Evolutionary conservation across 1,140 invertebrate species (phyloP), one percentile per base, ranked within the genome.

Genomic region (Rhagoletis pomonella): DNA sequence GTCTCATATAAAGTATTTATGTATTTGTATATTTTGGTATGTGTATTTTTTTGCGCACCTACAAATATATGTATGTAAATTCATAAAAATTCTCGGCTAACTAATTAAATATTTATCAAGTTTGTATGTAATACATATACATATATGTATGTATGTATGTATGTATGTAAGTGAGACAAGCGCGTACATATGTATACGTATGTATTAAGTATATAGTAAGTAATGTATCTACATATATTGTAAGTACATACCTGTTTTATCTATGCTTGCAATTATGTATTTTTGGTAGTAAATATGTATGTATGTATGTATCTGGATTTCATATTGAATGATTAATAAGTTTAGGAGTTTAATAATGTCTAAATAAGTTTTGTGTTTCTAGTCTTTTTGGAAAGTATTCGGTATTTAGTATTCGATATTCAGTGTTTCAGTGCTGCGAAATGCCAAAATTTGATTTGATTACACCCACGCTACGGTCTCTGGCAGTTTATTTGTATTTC

Each of bases 41-140:
- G 29, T 86, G 5, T 42, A 44, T 86, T n/a, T 86, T 42, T 9
- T 39, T 86, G 55, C 17, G 29, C 59, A 62, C 59, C 17, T n/a
- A n/a, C n/a, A n/a, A n/a, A n/a, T n/a, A n/a, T n/a, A n/a, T n/a
- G n/a, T n/a, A n/a, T n/a, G n/a, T 19, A 64, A 85, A 62, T 86
- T 62, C 85, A 64, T 60, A 62, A 86, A 62, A 86, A 62, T 17
- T 42, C 6, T 86, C 59, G 19, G 14, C 50, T 69, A 69, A 87
- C 55, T 87, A 87, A 87, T 50, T 42, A 55, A 29, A 67, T 87
- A 55, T 59, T n/a, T n/a, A n/a, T n/a, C n/a, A n/a, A n/a, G n/a
- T n/a, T n/a, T n/a, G n/a, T n/a, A n/a, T n/a, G n/a, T n/a, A n/a
- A n/a, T n/a, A n/a, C n/a, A n/a, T n/a, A n/a, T n/a, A n/a, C n/a